Conservation (phyloP, 1,140 invertebrate species). For the Drosophila truncata region DNA sequence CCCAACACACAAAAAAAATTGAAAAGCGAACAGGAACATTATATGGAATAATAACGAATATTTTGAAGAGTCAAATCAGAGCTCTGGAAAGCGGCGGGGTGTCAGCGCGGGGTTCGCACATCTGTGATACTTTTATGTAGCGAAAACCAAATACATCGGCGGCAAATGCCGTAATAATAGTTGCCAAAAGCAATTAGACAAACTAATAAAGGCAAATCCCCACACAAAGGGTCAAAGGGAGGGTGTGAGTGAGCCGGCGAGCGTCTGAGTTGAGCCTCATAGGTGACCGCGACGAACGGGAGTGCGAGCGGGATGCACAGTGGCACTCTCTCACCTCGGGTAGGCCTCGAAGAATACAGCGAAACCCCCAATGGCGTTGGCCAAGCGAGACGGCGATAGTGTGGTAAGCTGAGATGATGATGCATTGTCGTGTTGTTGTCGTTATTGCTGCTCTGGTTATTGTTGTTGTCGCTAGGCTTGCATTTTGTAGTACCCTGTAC, state of each 20-base stretch:
- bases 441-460: slow-evolving; percentile 15
- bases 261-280: slow-evolving; percentile 18
- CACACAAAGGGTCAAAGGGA: slow-evolving; percentile 52
- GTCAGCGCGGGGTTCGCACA: slow-evolving; percentile 54
- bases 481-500: slow-evolving; percentile 10
- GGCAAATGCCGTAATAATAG: slow-evolving; percentile 74
- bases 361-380: slow-evolving; percentile 79
- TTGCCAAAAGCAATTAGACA: slow-evolving; percentile 82
- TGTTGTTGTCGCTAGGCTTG: slow-evolving; percentile 17
- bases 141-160: slow-evolving; percentile 46
- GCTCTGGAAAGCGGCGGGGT: slow-evolving; percentile 38
- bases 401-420: slow-evolving; percentile 30
- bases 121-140: slow-evolving; percentile 72
- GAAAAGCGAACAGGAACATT: slow-evolving; percentile 34
- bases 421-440: slow-evolving; percentile 35
- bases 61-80: slow-evolving; percentile 76
- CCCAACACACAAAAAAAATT: slow-evolving; percentile 46
- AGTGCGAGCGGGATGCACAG: slow-evolving; percentile 34
- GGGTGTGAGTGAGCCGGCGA: slow-evolving; percentile 16
- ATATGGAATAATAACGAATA: slow-evolving; percentile 17
- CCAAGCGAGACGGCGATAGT: slow-evolving; percentile 65
- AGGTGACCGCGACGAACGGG: slow-evolving; percentile 21
- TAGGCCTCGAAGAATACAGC: slow-evolving; percentile 66
- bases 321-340: slow-evolving; percentile 28
- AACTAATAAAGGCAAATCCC: slow-evolving; percentile 79